Evolutionary conservation across 1,140 invertebrate genomes (phyloP).

Genomic region (Ylistrum balloti): DNA sequence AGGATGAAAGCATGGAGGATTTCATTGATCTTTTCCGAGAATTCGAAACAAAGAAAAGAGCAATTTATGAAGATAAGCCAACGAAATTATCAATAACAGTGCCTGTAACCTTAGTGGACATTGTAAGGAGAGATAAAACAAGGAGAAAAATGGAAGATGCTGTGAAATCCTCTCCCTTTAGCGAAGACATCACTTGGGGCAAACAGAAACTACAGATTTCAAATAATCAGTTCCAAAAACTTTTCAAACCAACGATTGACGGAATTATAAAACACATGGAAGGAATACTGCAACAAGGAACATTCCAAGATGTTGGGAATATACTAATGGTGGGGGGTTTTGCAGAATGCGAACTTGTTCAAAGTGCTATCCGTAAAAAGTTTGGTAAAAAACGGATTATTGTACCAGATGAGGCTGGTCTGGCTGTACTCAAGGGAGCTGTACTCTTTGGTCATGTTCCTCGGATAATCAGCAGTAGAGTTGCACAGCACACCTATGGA

Average conservation of each 20-base stretch:
- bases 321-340: conserved; percentile 58
- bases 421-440: conserved; percentile 57
- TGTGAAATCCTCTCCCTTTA: conserved; percentile 8
- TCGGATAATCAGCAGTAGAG: neutral
- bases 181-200: neutral
- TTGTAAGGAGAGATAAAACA: neutral
- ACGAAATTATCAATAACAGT: conserved; percentile 44
- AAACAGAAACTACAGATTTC: conserved; percentile 52
- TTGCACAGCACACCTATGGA: conserved; percentile 51
- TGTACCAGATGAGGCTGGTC: conserved; percentile 55
- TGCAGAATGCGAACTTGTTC: conserved; percentile 54
- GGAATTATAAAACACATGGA: conserved; percentile 41
- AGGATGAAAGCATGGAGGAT: conserved; percentile 34
- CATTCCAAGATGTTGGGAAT: conserved; percentile 37
- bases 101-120: conserved; percentile 19
- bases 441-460: conserved; percentile 56
- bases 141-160: neutral
- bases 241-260: conserved; percentile 50
- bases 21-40: conserved; percentile 50
- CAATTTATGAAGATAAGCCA: neutral
- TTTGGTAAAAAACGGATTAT: conserved; percentile 48
- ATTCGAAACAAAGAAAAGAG: conserved; percentile 58
- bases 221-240: conserved; percentile 32
- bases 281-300: conserved; percentile 24
- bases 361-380: conserved; percentile 40